Base-by-base conservation (phyloP, 2,113 vertebrate genomes). In the Engraulis encrasicolus region DNA sequence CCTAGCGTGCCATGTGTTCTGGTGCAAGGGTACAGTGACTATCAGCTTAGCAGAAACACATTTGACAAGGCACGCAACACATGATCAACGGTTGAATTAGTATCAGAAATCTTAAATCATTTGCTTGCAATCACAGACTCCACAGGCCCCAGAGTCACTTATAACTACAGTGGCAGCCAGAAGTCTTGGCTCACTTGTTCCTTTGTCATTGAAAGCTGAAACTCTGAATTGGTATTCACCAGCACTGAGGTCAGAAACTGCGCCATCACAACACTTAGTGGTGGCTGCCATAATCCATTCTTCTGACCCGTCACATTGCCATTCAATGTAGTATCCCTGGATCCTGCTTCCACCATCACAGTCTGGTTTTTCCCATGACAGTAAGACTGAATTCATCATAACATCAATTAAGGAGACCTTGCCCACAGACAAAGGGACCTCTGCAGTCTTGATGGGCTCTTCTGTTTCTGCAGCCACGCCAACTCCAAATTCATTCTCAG, bases 1-100 rank as follows among this genome's bases (percentile, higher is more conserved):
- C n/a, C n/a, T n/a, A n/a, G 97, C 92, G 99, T 99, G 86, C 99
- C 98, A 91, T 98, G 96, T 99, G 99, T 94, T 99, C 98, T 92
- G 99, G 95, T 84, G 99, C 89, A 84, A 98, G 99, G 50, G 97
- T 84, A 99, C 98, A 88, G 99, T 99, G 97, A 96, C 98, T 54
- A 96, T 96, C 54, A 99, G 94, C 18, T 98, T 94, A 54, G 99
- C 98, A 36, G 98, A 99, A 86, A 99, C 98, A 90, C 96, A n/a
- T n/a, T 96, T 36, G 97, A 96, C 91, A 99, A 95, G 78, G 96
- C 94, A 82, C 97, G 95, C 83, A 92, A n/a, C n/a, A n/a, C n/a
- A n/a, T n/a, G 95, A 92, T 99, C 98, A 81, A 96, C 97, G 52
- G 90, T 94, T 86, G 96, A 96, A 88, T 98, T 98, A 87, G 97